Evolutionary conservation across 2,888 invertebrate genomes (phyloP).

Genomic region (Campaea margaritaria): DNA sequence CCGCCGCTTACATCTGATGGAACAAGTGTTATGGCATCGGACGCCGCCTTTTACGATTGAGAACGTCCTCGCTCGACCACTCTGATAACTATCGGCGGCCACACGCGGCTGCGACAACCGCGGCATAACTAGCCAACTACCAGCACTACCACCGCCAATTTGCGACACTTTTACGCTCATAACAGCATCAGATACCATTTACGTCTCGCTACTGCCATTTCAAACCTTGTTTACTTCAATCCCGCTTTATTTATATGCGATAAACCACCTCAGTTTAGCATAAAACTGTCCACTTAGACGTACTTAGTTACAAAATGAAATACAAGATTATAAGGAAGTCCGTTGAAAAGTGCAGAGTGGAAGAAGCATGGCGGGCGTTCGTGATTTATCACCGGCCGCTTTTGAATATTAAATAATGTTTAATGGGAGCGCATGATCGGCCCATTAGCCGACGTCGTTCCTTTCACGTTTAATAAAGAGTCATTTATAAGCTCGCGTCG

Average conservation of each 20-base stretch:
- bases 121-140: slow-evolving; percentile 67
- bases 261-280: slow-evolving; percentile 28
- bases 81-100: slow-evolving; percentile 73
- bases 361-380: slow-evolving; percentile 78
- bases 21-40: slow-evolving; percentile 80
- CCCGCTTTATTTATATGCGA: slow-evolving; percentile 44
- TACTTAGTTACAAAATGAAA: slow-evolving; percentile 45
- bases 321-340: slow-evolving; percentile 61
- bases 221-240: slow-evolving; percentile 55
- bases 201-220: slow-evolving; percentile 57
- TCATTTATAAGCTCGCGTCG: slow-evolving; percentile 84
- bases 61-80: slow-evolving; percentile 64
- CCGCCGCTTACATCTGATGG: slow-evolving; percentile 70
- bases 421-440: slow-evolving; percentile 86
- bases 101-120: slow-evolving; percentile 65
- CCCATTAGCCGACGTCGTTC: slow-evolving; percentile 84
- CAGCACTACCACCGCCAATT: slow-evolving; percentile 58
- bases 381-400: slow-evolving; percentile 82
- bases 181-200: slow-evolving; percentile 66
- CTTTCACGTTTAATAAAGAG: slow-evolving; percentile 86
- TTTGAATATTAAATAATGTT: slow-evolving; percentile 86
- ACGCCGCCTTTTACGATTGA: slow-evolving; percentile 72
- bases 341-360: slow-evolving; percentile 79
- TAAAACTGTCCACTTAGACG: slow-evolving; percentile 19
- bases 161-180: slow-evolving; percentile 74